Percentiles rank a stretch among this genome's conserved stretches.
Evolutionary conservation across 2,113 vertebrate species (phyloP).

Genomic region (Mesoclemmys tuberculata): DNA sequence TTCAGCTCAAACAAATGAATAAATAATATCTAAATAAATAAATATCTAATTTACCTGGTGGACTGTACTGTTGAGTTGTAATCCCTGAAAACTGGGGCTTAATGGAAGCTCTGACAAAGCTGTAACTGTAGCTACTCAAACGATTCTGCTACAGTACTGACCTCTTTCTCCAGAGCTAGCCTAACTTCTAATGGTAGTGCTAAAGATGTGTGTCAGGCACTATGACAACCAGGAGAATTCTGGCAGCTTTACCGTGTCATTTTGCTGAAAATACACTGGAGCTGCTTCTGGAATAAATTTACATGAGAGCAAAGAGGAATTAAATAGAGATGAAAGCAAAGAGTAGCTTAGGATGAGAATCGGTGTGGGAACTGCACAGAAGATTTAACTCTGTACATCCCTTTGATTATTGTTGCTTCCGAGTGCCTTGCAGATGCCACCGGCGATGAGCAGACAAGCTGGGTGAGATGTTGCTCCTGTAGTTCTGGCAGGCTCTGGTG

Average conservation of each 20-base stretch:
- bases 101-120: slow-evolving; percentile 26
- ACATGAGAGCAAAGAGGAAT: slow-evolving; percentile 63
- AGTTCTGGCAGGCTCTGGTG: no score
- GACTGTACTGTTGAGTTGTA: not conserved
- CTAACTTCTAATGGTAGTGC: slow-evolving; percentile 20
- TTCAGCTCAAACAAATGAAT: slow-evolving; percentile 8
- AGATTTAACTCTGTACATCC: slow-evolving; percentile 71
- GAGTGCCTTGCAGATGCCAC: slow-evolving; percentile 68
- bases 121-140: slow-evolving; percentile 28
- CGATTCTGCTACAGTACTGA: not conserved
- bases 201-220: slow-evolving; percentile 58
- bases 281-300: slow-evolving; percentile 63
- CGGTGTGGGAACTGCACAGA: slow-evolving; percentile 67
- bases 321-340: slow-evolving; percentile 58
- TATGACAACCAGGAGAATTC: slow-evolving; percentile 54
- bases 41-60: not conserved
- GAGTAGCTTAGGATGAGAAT: slow-evolving; percentile 69
- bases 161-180: slow-evolving; percentile 29
- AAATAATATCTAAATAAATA: not conserved
- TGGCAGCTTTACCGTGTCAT: slow-evolving; percentile 54
- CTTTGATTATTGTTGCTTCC: slow-evolving; percentile 71
- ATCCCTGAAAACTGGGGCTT: not conserved
- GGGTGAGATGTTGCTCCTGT: no score
- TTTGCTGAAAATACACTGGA: slow-evolving; percentile 61
- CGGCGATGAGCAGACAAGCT: slow-evolving; percentile 41